Percentiles rank a stretch among this genome's conserved stretches.
Evolutionary conservation across 2,113 vertebrate species (phyloP).

Genomic region (Xiphorhynchus elegans): DNA sequence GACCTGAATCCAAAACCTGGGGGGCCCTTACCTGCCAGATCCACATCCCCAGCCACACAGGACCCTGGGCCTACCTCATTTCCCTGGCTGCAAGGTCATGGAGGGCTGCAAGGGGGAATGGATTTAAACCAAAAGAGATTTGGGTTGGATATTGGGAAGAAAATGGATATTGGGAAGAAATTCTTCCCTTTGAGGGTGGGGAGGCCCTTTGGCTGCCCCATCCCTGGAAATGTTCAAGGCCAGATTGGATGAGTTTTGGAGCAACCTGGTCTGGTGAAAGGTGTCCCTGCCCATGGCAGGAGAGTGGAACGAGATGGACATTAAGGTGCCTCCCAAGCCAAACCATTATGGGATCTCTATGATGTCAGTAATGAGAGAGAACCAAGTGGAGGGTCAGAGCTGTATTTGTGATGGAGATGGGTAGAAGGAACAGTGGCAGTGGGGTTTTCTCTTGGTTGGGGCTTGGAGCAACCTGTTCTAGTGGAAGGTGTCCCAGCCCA

Average conservation of each 20-base stretch:
- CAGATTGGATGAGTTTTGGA: accelerated
- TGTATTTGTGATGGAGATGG: background rate
- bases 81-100: accelerated
- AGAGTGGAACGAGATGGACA: background rate
- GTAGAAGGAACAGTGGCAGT: background rate
- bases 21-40: accelerated
- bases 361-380: background rate
- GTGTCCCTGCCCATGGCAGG: background rate
- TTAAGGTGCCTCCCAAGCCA: background rate
- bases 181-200: too few relatives aligned
- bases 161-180: background rate
- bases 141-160: background rate
- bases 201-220: background rate
- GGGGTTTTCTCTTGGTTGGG: background rate
- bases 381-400: background rate
- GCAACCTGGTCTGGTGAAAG: background rate
- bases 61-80: background rate
- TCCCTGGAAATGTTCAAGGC: background rate
- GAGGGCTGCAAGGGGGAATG: background rate
- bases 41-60: background rate
- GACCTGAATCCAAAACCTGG: accelerated
- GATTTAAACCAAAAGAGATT: background rate
- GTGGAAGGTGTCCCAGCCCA: background rate
- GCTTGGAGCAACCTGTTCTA: background rate
- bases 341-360: background rate